Conservation (phyloP, 2,888 invertebrate genomes). For the Acheta domesticus region DNA sequence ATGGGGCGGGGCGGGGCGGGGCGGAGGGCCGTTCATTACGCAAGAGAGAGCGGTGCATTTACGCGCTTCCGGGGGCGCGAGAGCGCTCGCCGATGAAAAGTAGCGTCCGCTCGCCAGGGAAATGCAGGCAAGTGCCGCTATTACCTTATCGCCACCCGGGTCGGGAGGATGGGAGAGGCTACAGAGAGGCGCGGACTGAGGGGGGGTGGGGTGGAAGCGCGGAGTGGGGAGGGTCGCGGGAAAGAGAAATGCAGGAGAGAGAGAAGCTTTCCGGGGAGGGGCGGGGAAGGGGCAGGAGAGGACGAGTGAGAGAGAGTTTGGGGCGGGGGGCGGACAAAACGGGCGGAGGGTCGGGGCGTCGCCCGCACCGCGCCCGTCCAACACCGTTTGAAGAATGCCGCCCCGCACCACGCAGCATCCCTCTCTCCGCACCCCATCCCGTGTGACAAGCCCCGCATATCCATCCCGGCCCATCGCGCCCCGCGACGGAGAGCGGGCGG, state of each 20-base stretch:
- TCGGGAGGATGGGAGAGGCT: not conserved
- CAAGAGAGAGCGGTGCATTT: not conserved
- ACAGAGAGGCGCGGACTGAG: not conserved
- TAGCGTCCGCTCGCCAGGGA: constrained; percentile 18
- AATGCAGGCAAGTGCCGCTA: constrained; percentile 1
- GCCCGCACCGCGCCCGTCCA: not conserved
- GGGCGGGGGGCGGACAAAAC: too few species aligned
- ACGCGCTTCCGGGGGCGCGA: not conserved
- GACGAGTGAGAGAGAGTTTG: not conserved
- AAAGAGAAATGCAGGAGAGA: not conserved
- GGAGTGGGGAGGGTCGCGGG: not conserved
- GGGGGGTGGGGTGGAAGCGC: not conserved
- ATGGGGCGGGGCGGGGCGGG: not conserved
- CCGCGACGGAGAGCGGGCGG: not conserved
- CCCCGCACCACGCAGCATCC: not conserved
- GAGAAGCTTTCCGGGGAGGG: not conserved
- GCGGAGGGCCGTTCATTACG: not conserved
- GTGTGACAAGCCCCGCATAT: not conserved
- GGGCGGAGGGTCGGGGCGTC: too few species aligned
- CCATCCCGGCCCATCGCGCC: not conserved
- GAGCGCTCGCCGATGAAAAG: not conserved
- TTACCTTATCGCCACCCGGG: not conserved
- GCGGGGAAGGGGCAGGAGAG: not conserved
- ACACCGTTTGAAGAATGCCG: not conserved
- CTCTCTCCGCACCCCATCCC: not conserved